Evolutionary conservation across 2,888 invertebrate species (phyloP).

Genomic region (Perizoma flavofasciatum): DNA sequence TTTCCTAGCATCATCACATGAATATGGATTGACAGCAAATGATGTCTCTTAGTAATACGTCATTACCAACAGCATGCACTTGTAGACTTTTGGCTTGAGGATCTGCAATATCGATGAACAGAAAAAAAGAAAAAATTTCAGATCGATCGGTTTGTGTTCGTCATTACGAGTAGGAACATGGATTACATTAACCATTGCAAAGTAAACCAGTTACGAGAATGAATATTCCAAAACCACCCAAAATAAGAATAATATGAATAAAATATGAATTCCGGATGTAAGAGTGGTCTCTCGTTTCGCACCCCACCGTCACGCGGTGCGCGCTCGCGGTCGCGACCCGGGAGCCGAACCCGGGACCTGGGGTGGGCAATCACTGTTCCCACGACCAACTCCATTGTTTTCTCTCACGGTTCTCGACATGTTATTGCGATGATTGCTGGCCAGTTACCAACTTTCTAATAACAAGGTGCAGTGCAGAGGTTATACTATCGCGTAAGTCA

Average conservation of each 20-base stretch:
- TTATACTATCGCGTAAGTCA: background rate
- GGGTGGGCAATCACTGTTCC: constrained; percentile 77
- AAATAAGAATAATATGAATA: constrained; percentile 47
- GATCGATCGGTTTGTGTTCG: no score
- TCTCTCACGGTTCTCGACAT: constrained; percentile 78
- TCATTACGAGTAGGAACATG: no score
- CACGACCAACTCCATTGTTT: constrained; percentile 69
- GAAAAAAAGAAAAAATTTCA: no score
- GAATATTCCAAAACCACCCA: constrained; percentile 7
- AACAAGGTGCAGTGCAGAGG: constrained; percentile 44
- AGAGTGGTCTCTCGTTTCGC: constrained; percentile 63
- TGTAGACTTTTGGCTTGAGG: no score
- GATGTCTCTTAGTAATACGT: no score
- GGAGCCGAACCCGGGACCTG: constrained; percentile 64
- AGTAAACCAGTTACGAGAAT: constrained; percentile 21
- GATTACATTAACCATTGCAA: constrained; percentile 5
- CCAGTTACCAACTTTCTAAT: constrained; percentile 62
- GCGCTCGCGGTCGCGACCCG: constrained; percentile 51
- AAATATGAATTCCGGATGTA: constrained; percentile 69
- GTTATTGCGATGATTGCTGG: constrained; percentile 71
- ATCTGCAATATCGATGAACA: no score
- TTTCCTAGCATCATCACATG: no score
- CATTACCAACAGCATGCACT: no score
- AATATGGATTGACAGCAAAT: no score
- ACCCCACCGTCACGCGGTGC: constrained; percentile 75